Evolutionary conservation across 1,140 invertebrate genomes (phyloP), one percentile per base, ranked within the genome.

Genomic region (Zaprionus vittiger): DNA sequence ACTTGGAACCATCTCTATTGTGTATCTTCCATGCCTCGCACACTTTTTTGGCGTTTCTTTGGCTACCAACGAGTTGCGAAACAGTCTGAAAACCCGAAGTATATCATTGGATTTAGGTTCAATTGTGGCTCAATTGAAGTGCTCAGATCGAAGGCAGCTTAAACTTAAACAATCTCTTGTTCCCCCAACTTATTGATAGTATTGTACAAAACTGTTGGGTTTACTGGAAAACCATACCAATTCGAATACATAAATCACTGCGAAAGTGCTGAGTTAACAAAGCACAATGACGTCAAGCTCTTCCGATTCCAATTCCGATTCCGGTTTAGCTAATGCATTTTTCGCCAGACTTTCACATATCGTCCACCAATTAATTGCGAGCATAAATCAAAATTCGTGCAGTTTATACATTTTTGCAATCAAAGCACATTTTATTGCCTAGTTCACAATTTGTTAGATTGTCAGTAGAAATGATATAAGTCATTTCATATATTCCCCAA

Each of bases 321-420:
- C 80, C 80, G 83, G 72, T 69, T 41, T 77, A 59, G 37, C 56
- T 55, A 47, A 71, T 72, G 38, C 44, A 65, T 77, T 66, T 59
- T 52, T 41, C 41, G 69, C 24, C 44, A 57, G 56, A 38, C 34
- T 49, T 59, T 71, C 38, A 28, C 22, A 41, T 60, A 70, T 38
- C 31, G 73, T 31, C 14, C 14, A 9, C 54, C 80, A 83, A 83
- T 81, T 87, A 84, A 84, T 77, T 72, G 62, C 57, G 14, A 26
- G 65, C 81, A 84, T 87, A 87, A 87, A 89, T 87, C 84, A 89
- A 55, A 64, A 57, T 61, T 63, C 37, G 47, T 59, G 34, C 28
- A 61, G 11, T 17, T 59, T 1, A 5, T 31, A 31, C n/a, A 17
- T 9, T 81, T 65, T 60, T 75, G 76, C 68, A 47, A 77, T 22